Evolutionary conservation across 2,888 invertebrate genomes (phyloP).

Genomic region (Mythimna loreyi): DNA sequence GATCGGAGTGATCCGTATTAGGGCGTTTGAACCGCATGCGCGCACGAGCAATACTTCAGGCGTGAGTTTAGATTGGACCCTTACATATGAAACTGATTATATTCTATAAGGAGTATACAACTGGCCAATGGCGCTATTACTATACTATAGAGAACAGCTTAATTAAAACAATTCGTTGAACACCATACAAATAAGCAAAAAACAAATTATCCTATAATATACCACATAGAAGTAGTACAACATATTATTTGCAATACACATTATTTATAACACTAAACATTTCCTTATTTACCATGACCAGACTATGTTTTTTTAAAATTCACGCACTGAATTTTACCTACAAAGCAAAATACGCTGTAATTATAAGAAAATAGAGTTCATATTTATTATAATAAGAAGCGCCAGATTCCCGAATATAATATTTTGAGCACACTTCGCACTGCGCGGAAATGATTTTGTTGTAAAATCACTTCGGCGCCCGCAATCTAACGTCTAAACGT

Average conservation of each 20-base stretch:
- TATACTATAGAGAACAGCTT: constrained; percentile 39
- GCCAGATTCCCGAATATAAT: constrained; percentile 43
- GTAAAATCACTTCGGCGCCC: constrained; percentile 40
- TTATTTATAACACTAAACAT: constrained; percentile 62
- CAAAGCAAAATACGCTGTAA: constrained; percentile 36
- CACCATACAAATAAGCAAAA: constrained; percentile 49
- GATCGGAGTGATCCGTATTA: neutral
- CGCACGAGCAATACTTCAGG: neutral
- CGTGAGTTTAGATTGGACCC: constrained; percentile 13
- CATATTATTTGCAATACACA: constrained; percentile 51
- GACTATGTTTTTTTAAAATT: constrained; percentile 59
- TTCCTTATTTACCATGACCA: constrained; percentile 66
- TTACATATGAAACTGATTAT: constrained; percentile 16
- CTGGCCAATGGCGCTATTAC: constrained; percentile 34
- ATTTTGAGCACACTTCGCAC: constrained; percentile 50
- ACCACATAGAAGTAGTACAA: constrained; percentile 48
- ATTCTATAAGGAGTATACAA: constrained; percentile 22
- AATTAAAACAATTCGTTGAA: constrained; percentile 50
- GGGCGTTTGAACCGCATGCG: constrained; percentile 7
- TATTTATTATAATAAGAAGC: constrained; percentile 25
- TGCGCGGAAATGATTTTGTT: constrained; percentile 39
- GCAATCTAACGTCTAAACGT: constrained; percentile 31
- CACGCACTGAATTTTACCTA: constrained; percentile 47
- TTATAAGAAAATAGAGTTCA: constrained; percentile 37
- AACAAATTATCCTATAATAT: constrained; percentile 54